phyloP scores from a whole-genome alignment of 2,113 vertebrate species.

The Serranochromis macrocephalus region DNA sequence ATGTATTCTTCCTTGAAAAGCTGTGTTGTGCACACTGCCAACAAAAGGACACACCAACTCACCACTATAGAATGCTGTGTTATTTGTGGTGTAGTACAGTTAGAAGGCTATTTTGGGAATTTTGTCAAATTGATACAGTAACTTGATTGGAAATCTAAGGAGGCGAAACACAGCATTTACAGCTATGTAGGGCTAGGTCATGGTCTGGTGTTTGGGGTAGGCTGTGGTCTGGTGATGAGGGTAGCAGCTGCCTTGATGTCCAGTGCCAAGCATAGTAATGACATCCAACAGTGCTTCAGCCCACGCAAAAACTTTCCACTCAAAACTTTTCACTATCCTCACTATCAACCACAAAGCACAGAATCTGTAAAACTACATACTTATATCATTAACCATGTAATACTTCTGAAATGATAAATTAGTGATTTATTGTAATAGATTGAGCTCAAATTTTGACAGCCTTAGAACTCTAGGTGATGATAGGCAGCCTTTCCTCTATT shows the following conservation, averaged over 20 bases:
- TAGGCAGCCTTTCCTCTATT: constrained; percentile 12
- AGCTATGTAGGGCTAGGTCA: background rate
- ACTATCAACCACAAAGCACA: background rate
- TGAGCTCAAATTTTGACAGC: constrained; percentile 13
- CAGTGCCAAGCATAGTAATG: background rate
- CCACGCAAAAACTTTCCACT: background rate
- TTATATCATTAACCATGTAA: background rate
- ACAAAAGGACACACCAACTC: background rate
- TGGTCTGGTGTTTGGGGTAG: background rate
- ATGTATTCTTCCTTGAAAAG: background rate
- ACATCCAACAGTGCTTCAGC: background rate
- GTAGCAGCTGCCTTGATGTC: background rate
- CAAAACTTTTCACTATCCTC: background rate
- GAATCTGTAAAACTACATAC: background rate
- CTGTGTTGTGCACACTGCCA: background rate
- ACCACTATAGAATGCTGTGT: background rate
- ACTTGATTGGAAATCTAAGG: background rate
- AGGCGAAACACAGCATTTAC: background rate
- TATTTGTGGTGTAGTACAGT: background rate
- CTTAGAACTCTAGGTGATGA: constrained; percentile 26
- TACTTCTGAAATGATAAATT: background rate
- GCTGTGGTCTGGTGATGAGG: background rate
- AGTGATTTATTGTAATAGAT: background rate
- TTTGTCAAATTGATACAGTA: background rate
- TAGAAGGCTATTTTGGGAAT: background rate